These are phyloP conservation scores for Dynastes maya DNA, from an alignment of 2,888 invertebrate genomes.

Conservation along the genomic window DNA sequence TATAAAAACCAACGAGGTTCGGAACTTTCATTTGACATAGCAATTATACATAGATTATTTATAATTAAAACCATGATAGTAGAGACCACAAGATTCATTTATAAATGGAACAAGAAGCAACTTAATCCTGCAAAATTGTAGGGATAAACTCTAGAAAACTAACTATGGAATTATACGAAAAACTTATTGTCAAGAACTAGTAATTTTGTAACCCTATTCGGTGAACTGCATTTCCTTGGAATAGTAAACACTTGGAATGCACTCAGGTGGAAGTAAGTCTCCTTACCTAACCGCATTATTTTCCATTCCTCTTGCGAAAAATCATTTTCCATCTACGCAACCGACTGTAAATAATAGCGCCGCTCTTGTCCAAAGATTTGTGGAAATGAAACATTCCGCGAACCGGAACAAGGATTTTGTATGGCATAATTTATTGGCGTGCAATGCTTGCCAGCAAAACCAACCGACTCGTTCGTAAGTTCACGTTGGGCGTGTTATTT, in stretches of 20 bases:
- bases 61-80: too few species aligned
- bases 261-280: not conserved
- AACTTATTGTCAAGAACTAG: too few species aligned
- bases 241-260: not conserved
- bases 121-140: too few species aligned
- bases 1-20: too few species aligned
- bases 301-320: not conserved
- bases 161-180: too few species aligned
- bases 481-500: not conserved
- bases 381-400: constrained; percentile 1
- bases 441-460: not conserved
- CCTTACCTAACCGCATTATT: not conserved
- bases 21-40: too few species aligned
- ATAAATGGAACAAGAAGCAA: too few species aligned
- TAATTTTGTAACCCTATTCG: too few species aligned
- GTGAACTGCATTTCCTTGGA: not conserved
- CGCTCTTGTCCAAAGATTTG: not conserved
- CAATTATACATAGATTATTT: too few species aligned
- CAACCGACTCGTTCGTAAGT: not conserved
- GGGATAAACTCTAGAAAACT: too few species aligned
- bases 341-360: not conserved
- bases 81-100: too few species aligned
- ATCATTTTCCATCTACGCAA: not conserved
- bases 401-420: constrained; percentile 16
- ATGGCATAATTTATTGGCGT: constrained; percentile 1